Conservation (phyloP, 2,797 vertebrate species). For the Notolabrus celidotus region DNA sequence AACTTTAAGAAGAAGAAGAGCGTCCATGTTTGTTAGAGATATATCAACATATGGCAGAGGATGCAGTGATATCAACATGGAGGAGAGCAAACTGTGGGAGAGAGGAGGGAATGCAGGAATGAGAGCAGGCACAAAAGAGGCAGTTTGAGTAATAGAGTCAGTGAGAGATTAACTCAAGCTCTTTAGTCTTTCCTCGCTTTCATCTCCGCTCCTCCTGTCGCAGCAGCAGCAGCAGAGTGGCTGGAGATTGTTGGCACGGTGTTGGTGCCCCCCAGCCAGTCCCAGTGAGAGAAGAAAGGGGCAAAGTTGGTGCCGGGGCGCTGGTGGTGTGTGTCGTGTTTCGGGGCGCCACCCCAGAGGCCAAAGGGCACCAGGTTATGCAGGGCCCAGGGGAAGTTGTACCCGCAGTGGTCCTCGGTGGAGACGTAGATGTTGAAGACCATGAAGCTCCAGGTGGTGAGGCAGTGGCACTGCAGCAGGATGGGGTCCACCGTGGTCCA, state of each 20-base stretch:
- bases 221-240: constrained; percentile 28
- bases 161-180: constrained; percentile 46
- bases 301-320: constrained; percentile 85
- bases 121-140: constrained; percentile 33
- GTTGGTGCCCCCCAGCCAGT: constrained; percentile 85
- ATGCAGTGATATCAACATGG: neutral
- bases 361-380: constrained; percentile 87
- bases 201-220: constrained; percentile 49
- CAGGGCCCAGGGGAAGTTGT: constrained; percentile 88
- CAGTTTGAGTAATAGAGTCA: constrained; percentile 42
- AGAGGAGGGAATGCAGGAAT: constrained; percentile 10
- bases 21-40: constrained; percentile 33
- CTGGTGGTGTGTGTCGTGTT: constrained; percentile 86
- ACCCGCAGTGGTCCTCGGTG: constrained; percentile 88
- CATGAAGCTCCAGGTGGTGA: constrained; percentile 88
- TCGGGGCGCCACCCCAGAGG: constrained; percentile 86
- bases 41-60: neutral
- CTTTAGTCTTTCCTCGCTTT: constrained; percentile 66
- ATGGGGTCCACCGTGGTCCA: constrained; percentile 87
- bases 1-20: constrained; percentile 26
- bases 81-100: neutral
- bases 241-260: constrained; percentile 39
- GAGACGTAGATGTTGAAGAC: constrained; percentile 87
- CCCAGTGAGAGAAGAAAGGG: constrained; percentile 89
- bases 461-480: constrained; percentile 86